Evolutionary conservation across 2,797 vertebrate genomes (phyloP).

Genomic region (Poecile montanus): DNA sequence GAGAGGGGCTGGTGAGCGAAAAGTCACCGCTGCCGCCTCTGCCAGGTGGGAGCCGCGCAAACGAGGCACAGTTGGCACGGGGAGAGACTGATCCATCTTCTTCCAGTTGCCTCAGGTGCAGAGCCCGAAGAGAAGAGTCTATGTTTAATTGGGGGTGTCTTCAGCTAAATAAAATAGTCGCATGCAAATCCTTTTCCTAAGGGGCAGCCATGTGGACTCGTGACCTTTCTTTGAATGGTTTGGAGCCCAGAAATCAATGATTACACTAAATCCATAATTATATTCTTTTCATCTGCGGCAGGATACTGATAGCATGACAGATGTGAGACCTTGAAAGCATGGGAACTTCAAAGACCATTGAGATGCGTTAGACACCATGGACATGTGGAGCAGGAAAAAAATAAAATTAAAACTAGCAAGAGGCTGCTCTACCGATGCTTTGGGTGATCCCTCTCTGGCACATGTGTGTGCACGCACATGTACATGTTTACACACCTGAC

Average conservation of each 20-base stretch:
- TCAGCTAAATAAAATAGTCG: constrained; percentile 22
- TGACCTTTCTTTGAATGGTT: constrained; percentile 68
- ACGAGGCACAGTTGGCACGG: neutral
- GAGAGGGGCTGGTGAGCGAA: neutral
- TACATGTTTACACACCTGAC: accelerated
- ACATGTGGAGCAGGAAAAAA: constrained; percentile 28
- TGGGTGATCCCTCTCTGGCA: neutral
- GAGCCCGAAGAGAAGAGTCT: neutral
- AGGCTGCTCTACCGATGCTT: neutral
- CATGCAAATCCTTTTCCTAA: constrained; percentile 63
- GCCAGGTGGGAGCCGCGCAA: neutral
- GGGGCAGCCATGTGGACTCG: constrained; percentile 43
- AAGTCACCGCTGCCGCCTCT: neutral
- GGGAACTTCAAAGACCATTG: constrained; percentile 54
- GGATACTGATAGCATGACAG: constrained; percentile 41
- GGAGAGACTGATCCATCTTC: neutral
- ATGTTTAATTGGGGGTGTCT: constrained; percentile 47
- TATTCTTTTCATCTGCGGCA: constrained; percentile 63
- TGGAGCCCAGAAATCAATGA: constrained; percentile 67
- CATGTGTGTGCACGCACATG: accelerated
- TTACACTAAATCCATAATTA: constrained; percentile 71
- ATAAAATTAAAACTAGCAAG: neutral
- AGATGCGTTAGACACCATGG: constrained; percentile 33
- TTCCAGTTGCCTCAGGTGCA: constrained; percentile 32
- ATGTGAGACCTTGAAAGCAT: constrained; percentile 64